Evolutionary conservation across 2,797 vertebrate genomes (phyloP).

Genomic region (Menidia menidia): DNA sequence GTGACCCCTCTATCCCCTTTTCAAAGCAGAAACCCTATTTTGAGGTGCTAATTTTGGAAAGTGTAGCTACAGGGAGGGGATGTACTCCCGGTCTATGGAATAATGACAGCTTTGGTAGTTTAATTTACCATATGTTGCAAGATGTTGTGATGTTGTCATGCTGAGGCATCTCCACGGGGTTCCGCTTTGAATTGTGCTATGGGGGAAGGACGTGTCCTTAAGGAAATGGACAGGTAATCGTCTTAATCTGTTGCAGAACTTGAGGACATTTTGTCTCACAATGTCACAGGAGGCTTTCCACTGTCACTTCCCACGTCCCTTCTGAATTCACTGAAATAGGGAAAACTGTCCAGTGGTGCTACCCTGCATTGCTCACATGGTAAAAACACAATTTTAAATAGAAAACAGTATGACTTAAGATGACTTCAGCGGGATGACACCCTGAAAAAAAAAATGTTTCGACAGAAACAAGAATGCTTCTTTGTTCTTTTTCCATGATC

Average conservation of each 20-base stretch:
- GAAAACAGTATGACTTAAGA: slow-evolving; percentile 34
- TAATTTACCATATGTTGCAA: slow-evolving; percentile 74
- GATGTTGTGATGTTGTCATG: slow-evolving; percentile 51
- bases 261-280: slow-evolving; percentile 36
- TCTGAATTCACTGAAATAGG: slow-evolving; percentile 16
- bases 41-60: slow-evolving; percentile 63
- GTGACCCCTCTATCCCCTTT: slow-evolving; percentile 66
- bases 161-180: slow-evolving; percentile 48
- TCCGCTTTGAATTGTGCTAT: slow-evolving; percentile 22
- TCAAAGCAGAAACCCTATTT: slow-evolving; percentile 63
- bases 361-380: slow-evolving; percentile 14
- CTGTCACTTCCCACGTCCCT: slow-evolving; percentile 17
- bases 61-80: slow-evolving; percentile 38
- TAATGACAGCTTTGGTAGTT: slow-evolving; percentile 64
- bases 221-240: slow-evolving; percentile 35
- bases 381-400: slow-evolving; percentile 35
- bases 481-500: slow-evolving; percentile 54
- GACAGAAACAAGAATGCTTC: slow-evolving; percentile 42
- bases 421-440: slow-evolving; percentile 53
- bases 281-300: slow-evolving; percentile 28
- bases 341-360: slow-evolving; percentile 26
- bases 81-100: slow-evolving; percentile 43
- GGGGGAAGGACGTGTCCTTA: slow-evolving; percentile 25
- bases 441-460: slow-evolving; percentile 26
- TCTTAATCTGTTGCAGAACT: slow-evolving; percentile 47